A percentile compares a stretch with the other conserved stretches of the same genome.
phyloP scores from a whole-genome alignment of 2,113 vertebrate genomes.

The Aythya baeri region DNA sequence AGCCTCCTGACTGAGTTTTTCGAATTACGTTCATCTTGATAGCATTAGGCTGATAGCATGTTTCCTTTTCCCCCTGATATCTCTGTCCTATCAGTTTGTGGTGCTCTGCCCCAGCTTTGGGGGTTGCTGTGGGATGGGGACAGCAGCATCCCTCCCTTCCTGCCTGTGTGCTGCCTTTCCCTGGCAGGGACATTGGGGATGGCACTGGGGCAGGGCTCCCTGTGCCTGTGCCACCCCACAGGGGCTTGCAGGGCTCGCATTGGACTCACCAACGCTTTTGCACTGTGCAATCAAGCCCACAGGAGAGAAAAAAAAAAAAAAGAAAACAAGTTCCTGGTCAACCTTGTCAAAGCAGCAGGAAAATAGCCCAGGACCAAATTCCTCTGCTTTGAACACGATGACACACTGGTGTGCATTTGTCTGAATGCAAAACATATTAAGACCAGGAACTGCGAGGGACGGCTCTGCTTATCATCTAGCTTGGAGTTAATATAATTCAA shows the following conservation, averaged over 20 bases:
- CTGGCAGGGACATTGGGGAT: fast-evolving
- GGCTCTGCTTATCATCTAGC: slow-evolving; percentile 47
- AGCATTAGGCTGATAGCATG: fast-evolving
- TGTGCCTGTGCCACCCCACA: too few species aligned
- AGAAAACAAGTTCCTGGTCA: fast-evolving
- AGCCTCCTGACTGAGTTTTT: not conserved
- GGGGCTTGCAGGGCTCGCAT: too few species aligned
- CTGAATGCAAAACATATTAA: not conserved
- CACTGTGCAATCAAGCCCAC: not conserved
- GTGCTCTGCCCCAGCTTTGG: not conserved
- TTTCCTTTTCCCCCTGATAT: not conserved
- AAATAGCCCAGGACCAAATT: not conserved
- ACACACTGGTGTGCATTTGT: not conserved
- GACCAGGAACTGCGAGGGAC: not conserved
- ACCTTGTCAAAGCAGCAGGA: not conserved
- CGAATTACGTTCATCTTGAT: not conserved
- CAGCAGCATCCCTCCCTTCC: not conserved
- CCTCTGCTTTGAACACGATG: not conserved
- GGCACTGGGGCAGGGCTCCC: not conserved
- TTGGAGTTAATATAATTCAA: not conserved
- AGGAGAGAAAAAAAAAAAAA: too few species aligned
- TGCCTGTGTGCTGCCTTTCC: not conserved
- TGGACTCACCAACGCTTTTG: not conserved
- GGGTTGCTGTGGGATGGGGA: not conserved
- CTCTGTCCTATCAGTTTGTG: fast-evolving